Evolutionary conservation across 2,113 vertebrate genomes (phyloP), one percentile per base, ranked within the genome.

Genomic region (Pedetes capensis): DNA sequence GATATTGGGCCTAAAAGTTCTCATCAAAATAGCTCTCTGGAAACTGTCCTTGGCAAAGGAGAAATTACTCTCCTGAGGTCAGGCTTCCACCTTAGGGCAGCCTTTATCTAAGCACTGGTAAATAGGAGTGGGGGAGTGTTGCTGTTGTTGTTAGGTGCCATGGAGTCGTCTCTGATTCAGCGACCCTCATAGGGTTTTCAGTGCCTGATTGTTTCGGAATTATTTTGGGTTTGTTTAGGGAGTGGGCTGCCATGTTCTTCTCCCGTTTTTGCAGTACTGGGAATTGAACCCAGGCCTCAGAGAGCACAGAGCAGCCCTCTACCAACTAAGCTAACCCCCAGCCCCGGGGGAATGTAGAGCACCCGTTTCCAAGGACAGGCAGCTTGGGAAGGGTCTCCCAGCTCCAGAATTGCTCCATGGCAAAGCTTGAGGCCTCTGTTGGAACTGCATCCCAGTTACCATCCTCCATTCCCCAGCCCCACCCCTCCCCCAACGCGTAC

Each of bases 321-420:
- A n/a, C n/a, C n/a, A n/a, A n/a, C n/a, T n/a, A n/a, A n/a, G n/a
- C n/a, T n/a, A n/a, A n/a, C n/a, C n/a, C n/a, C n/a, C n/a, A n/a
- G n/a, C n/a, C n/a, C n/a, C n/a, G n/a, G 2, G 3, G 20, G 9
- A 14, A 55, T 17, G 6, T 3, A 8, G 11, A 51, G 12, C 2
- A 11, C 13, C 17, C 23, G 69, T 61, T 75, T 68, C 69, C 34
- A 66, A 55, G 18, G 13, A 27, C 37, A 10, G 27, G 32, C 29
- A 25, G 34, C 12, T 29, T n/a, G 32, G 42, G 17, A 78, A 53
- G 72, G 47, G 32, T 44, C 37, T 23, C 53, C 32, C 10, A n/a
- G 4, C 4, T 57, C 55, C 76, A 55, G 44, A 47, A 63, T 34
- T 25, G 10, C 37, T 3, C 32, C 4, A 12, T 8, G 12, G 74